Evolutionary conservation across 2,888 invertebrate species (phyloP).

Genomic region (Proisotoma minuta): DNA sequence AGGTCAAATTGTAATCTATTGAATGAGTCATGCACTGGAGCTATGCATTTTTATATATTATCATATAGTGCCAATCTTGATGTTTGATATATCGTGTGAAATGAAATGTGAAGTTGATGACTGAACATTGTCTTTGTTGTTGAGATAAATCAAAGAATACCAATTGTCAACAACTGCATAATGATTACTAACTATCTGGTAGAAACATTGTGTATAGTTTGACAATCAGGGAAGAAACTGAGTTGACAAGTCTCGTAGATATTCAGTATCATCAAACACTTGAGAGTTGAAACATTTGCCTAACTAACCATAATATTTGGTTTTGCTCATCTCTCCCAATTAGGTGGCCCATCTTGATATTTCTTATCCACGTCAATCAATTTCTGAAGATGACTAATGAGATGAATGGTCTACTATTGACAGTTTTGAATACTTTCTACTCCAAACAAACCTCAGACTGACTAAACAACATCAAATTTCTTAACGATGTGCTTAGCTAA

Average conservation of each 20-base stretch:
- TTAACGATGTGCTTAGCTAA: not conserved
- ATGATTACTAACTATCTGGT: slow-evolving; percentile 32
- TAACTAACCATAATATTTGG: slow-evolving; percentile 20
- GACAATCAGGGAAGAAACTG: not conserved
- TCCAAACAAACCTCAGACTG: too few relatives aligned
- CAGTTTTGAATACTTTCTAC: slow-evolving; percentile 19
- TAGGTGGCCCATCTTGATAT: slow-evolving; percentile 44
- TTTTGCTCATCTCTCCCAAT: slow-evolving; percentile 30
- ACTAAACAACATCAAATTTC: not conserved
- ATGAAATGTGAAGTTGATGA: not conserved
- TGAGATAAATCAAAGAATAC: slow-evolving; percentile 10
- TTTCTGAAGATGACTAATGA: slow-evolving; percentile 44
- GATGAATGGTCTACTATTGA: slow-evolving; percentile 38
- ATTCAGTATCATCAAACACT: slow-evolving; percentile 5
- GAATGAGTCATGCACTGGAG: too few relatives aligned
- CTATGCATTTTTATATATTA: too few relatives aligned
- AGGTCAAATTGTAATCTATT: too few relatives aligned
- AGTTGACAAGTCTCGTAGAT: slow-evolving; percentile 6
- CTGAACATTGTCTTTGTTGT: too few relatives aligned
- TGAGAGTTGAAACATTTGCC: slow-evolving; percentile 10
- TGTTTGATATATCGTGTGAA: not conserved
- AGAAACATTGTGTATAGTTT: slow-evolving; percentile 13
- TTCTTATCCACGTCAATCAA: slow-evolving; percentile 42
- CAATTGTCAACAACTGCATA: slow-evolving; percentile 33
- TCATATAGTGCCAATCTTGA: too few relatives aligned